A percentile compares a stretch with the other conserved stretches of the same genome.
phyloP scores from a whole-genome alignment of 1,140 invertebrate genomes.

The Caenorhabditis inopinata region DNA sequence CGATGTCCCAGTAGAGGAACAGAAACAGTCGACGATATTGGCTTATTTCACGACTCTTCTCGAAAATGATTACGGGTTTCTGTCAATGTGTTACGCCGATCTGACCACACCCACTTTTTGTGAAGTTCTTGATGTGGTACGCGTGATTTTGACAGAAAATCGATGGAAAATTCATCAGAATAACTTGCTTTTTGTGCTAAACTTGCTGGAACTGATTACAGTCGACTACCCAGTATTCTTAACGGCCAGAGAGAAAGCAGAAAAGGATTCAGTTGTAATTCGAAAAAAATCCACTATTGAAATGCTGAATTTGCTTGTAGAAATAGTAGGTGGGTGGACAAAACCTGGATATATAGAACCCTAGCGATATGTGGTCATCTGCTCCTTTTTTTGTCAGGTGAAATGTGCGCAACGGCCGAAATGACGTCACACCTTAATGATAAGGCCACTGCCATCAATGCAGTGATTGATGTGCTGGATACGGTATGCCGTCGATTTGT shows the following conservation, averaged over 20 bases:
- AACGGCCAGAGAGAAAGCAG: background rate
- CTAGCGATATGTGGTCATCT: background rate
- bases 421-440: background rate
- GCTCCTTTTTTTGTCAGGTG: background rate
- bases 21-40: background rate
- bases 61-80: background rate
- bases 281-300: background rate
- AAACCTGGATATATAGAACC: too few relatives aligned
- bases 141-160: background rate
- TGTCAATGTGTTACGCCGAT: background rate
- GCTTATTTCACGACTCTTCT: background rate
- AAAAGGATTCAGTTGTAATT: background rate
- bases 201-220: constrained; percentile 15
- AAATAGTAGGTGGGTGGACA: background rate
- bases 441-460: background rate
- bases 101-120: background rate
- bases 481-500: background rate
- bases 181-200: constrained; percentile 27
- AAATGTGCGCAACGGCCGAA: background rate
- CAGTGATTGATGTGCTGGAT: background rate
- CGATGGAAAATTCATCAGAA: constrained; percentile 30
- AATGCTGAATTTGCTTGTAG: background rate
- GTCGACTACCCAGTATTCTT: constrained; percentile 27
- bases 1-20: too few relatives aligned
- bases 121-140: background rate